Conservation (phyloP, 2,888 invertebrate genomes). For the Dione juno region DNA sequence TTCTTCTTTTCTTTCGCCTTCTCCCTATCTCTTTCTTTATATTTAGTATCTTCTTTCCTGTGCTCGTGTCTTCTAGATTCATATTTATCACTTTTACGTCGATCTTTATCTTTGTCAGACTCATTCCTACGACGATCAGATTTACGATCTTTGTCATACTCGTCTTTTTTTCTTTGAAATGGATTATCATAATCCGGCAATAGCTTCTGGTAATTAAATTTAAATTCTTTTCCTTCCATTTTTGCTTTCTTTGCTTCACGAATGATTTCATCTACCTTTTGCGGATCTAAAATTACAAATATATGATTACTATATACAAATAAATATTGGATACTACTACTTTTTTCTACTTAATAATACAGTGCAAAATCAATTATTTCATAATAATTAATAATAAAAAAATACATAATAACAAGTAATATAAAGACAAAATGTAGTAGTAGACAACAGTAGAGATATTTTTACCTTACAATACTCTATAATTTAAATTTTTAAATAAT, state of each 20-base stretch:
- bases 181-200: constrained; percentile 77
- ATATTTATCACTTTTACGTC: constrained; percentile 51
- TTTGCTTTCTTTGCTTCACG: constrained; percentile 74
- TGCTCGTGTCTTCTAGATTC: constrained; percentile 49
- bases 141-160: constrained; percentile 48
- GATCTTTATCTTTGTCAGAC: constrained; percentile 47
- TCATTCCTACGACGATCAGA: constrained; percentile 44
- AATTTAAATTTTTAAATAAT: no score
- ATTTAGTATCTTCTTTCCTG: constrained; percentile 51
- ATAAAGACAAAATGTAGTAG: background rate
- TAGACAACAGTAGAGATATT: background rate
- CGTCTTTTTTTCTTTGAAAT: constrained; percentile 65
- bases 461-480: background rate
- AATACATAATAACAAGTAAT: constrained; percentile 6
- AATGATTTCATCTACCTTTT: constrained; percentile 74
- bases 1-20: constrained; percentile 47
- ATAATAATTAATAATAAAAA: background rate
- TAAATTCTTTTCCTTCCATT: constrained; percentile 72
- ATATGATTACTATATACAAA: background rate
- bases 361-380: background rate
- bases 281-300: constrained; percentile 57
- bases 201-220: constrained; percentile 75
- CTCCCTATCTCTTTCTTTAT: constrained; percentile 51
- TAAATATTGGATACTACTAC: background rate
- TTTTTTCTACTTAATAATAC: background rate